Conservation (phyloP, 1,140 invertebrate genomes). For the Elysia chlorotica region DNA sequence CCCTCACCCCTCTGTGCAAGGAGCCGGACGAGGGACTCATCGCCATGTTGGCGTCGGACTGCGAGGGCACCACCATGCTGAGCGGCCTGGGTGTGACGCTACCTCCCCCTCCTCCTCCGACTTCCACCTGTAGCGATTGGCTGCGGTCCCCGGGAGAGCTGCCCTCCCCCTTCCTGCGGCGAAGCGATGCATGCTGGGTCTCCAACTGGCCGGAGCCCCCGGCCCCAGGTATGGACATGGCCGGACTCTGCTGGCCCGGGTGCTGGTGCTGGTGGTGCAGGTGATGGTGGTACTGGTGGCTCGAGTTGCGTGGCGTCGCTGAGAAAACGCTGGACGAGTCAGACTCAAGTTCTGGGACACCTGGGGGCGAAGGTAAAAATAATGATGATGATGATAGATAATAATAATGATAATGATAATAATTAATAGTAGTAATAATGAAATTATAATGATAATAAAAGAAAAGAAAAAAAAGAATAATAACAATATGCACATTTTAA, state of each 20-base stretch:
- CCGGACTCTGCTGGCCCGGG: conserved; percentile 24
- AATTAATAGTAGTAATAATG: no score
- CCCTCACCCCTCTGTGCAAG: conserved; percentile 56
- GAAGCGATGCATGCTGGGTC: conserved; percentile 67
- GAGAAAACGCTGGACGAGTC: conserved; percentile 44
- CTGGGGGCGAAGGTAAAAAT: not conserved
- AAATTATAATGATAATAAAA: no score
- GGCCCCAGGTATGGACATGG: conserved; percentile 36
- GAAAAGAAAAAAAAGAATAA: no score
- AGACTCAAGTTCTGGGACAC: conserved; percentile 30
- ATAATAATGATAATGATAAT: no score
- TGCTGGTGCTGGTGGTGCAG: no score
- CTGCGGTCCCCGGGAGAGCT: conserved; percentile 49
- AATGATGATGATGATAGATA: no score
- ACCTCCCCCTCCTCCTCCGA: no score
- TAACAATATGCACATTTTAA: no score
- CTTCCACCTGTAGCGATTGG: conserved; percentile 52
- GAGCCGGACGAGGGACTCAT: conserved; percentile 54
- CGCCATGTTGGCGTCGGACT: conserved; percentile 55
- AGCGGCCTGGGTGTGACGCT: conserved; percentile 53
- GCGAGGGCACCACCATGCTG: conserved; percentile 60
- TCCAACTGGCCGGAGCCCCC: no score
- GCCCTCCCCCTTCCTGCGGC: conserved; percentile 63
- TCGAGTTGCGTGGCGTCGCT: conserved; percentile 19
- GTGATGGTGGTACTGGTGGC: no score